Base-by-base conservation (phyloP, 1,140 invertebrate species). In the Zaprionus vittiger region DNA sequence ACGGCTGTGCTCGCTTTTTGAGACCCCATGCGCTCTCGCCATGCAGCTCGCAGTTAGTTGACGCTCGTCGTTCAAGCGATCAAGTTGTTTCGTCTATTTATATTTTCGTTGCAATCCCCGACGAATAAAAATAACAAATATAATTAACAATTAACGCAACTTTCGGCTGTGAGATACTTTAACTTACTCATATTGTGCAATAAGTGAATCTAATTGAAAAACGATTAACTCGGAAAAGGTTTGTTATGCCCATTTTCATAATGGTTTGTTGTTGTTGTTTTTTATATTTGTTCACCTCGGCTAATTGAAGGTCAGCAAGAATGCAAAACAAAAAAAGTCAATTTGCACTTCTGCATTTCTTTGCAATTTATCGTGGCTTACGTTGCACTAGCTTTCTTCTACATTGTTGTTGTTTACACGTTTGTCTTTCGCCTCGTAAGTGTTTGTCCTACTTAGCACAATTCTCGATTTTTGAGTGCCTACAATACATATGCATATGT, bases 11-110 rank as follows among this genome's bases (percentile, higher is more conserved):
- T 73, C 34, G 38, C 38, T 69, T 82, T 73, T 71, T 68, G 69
- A 89, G 84, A 83, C 78, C 81, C 81, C 67, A 89, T 76, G 81
- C 76, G 62, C 85, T 37, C 85, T 37, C 75, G 78, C 87, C 73
- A 73, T 71, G 72, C 76, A 80, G 83, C 72, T 73, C 20, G 69
- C 24, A 69, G 69, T 89, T 82, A 89, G 81, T 89, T 83, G 71
- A 64, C 85, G 79, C 61, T 89, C 86, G 67, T 34, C 76, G 69
- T 60, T 79, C 66, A 80, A 82, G 79, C 79, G 85, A 89, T 89
- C 85, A 85, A 85, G 85, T 90, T 72, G 81, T 71, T 77, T 76
- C 34, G 38, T 15, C 41, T 52, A 12, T 74, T 34, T 49, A 64
- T 49, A 56, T 38, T 65, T 38, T 65, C 38, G 38, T 47, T 20